Conservation (phyloP, 1,140 invertebrate species). For the Solenopsis invicta region DNA sequence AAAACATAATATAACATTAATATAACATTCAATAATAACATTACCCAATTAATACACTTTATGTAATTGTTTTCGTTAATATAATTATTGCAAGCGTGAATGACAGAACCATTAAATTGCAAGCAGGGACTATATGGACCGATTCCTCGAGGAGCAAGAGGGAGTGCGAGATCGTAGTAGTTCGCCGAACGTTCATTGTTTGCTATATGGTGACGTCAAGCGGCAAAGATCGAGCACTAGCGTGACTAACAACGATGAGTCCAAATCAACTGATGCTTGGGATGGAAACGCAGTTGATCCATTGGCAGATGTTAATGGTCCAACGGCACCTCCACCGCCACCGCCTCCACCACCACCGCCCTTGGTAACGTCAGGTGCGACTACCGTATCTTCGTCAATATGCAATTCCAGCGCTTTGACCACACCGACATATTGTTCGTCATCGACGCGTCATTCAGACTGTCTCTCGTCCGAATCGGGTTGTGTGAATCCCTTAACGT, state of each 20-base stretch:
- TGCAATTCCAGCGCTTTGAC: slow-evolving; percentile 64
- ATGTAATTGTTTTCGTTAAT: slow-evolving; percentile 33
- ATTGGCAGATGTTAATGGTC: slow-evolving; percentile 71
- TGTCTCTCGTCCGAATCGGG: slow-evolving; percentile 62
- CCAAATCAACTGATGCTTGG: slow-evolving; percentile 82
- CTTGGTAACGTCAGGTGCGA: slow-evolving; percentile 36
- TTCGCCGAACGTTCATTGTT: slow-evolving; percentile 88
- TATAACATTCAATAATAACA: not conserved
- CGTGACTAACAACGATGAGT: slow-evolving; percentile 80
- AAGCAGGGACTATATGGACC: slow-evolving; percentile 91
- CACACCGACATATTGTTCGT: slow-evolving; percentile 62
- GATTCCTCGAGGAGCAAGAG: slow-evolving; percentile 92
- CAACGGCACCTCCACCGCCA: slow-evolving; percentile 67
- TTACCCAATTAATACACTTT: slow-evolving; percentile 23
- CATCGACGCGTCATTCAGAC: slow-evolving; percentile 65
- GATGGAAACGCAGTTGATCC: slow-evolving; percentile 74
- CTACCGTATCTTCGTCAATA: slow-evolving; percentile 60
- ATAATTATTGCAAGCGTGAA: slow-evolving; percentile 68
- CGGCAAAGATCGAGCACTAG: slow-evolving; percentile 84
- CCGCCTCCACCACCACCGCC: slow-evolving; percentile 72
- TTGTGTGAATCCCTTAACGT: slow-evolving; percentile 50
- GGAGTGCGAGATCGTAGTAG: slow-evolving; percentile 86
- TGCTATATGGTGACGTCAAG: slow-evolving; percentile 90
- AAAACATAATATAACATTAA: not conserved
- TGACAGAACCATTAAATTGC: slow-evolving; percentile 75